Conservation (phyloP, 2,113 vertebrate genomes). For the Craseonycteris thonglongyai region DNA sequence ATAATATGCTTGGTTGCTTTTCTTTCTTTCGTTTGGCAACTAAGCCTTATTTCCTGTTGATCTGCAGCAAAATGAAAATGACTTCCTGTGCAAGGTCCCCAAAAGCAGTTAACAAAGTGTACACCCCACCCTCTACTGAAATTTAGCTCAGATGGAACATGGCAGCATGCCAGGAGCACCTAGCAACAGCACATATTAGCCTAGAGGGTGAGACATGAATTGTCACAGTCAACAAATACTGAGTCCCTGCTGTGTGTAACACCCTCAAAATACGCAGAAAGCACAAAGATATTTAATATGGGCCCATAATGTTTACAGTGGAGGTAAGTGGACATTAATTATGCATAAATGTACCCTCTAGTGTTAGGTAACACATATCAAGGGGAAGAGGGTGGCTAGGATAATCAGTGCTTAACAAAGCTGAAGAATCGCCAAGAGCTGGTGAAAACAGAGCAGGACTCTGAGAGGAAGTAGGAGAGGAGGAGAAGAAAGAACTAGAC, state of each 20-base stretch:
- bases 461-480: neutral
- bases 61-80: neutral
- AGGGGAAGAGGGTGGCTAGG: neutral
- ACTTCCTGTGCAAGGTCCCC: neutral
- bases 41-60: conserved; percentile 35
- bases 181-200: neutral
- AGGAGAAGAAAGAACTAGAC: neutral
- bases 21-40: conserved; percentile 39
- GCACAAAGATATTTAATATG: no score
- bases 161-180: neutral
- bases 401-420: neutral
- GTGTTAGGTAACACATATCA: neutral
- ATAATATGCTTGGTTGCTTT: neutral
- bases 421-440: neutral
- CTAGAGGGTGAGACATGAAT: neutral
- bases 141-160: neutral
- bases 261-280: no score
- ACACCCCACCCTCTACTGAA: neutral
- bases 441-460: neutral
- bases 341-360: neutral
- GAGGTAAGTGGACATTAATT: neutral
- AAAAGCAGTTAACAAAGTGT: neutral
- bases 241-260: neutral
- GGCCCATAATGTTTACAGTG: neutral
- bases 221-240: accelerated